Evolutionary conservation across 2,888 invertebrate genomes (phyloP), one percentile per base, ranked within the genome.

Genomic region (Pomacea canaliculata): DNA sequence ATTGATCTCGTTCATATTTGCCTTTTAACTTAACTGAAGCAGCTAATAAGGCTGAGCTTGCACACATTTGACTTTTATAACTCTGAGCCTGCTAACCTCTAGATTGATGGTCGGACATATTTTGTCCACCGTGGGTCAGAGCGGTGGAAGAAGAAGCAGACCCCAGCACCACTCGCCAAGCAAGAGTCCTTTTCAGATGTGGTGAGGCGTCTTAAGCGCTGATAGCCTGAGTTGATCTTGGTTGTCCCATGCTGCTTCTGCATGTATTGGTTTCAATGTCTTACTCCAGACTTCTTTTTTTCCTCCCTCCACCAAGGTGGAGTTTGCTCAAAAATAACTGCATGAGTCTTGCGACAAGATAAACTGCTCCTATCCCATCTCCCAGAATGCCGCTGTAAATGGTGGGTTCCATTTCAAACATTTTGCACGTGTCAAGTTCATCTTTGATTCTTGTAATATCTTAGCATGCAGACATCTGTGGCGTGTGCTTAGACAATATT

Each of bases 111-210:
- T n/a, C 69, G 79, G 68, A 79, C 78, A 74, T 82, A 82, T 72
- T 84, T 79, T 81, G 79, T 84, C 63, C 82, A 81, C 23, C 78
- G 85, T 73, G 85, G 85, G 70, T 82, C 82, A 16, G 81, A 82
- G 66, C 81, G 81, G 77, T 79, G 79, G 76, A 80, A 81, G 76
- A 80, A 80, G 46, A 81, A 82, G 12, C 82, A 81, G 77, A 71
- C 79, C 60, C 79, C 84, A 37, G 90, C 89, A 46, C 90, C 90
- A 9, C 83, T 90, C 76, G 90, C 90, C 60, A 87, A 86, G 78
- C 89, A 88, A 83, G 90, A 90, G 79, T 88, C 88, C 16, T 88
- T 90, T 80, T 87, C 88, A 59, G 90, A 89, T 81, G 74, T 84
- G 87, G 88, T 87, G 85, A 85, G 87, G 60, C 16, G 56, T 56